Conservation (phyloP, 2,888 invertebrate genomes). For the Argyresthia goedartella region DNA sequence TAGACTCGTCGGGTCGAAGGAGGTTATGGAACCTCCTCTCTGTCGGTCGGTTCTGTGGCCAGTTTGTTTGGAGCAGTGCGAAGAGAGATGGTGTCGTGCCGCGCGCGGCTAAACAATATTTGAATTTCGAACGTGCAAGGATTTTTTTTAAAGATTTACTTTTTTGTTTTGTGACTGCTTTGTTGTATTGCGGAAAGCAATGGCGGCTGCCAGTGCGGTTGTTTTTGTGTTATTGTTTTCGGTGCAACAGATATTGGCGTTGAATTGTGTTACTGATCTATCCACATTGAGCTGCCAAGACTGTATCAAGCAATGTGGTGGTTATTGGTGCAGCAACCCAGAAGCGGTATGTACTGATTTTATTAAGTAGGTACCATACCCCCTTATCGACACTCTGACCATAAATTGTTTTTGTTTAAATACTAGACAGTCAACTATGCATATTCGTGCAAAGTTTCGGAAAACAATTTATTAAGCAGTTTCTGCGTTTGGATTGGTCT, state of each 20-base stretch:
- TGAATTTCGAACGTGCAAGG: slow-evolving; percentile 17
- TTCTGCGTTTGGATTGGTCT: no score
- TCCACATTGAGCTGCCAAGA: slow-evolving; percentile 35
- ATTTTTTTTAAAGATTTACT: no score
- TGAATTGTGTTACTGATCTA: slow-evolving; percentile 20
- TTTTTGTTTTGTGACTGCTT: neutral
- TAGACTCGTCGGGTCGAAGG: no score
- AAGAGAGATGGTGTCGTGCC: slow-evolving; percentile 5
- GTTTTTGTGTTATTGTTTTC: slow-evolving; percentile 35
- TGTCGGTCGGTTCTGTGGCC: slow-evolving; percentile 5
- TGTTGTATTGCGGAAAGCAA: slow-evolving; percentile 12
- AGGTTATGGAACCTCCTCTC: no score
- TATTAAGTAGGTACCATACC: no score
- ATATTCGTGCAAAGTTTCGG: no score
- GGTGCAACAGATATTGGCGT: slow-evolving; percentile 33
- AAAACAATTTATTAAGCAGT: no score
- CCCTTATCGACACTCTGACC: no score
- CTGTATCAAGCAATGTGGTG: slow-evolving; percentile 40
- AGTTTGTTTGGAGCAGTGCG: slow-evolving; percentile 31
- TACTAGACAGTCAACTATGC: no score
- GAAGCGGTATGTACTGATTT: slow-evolving; percentile 22
- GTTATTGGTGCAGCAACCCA: slow-evolving; percentile 39
- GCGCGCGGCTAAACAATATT: slow-evolving; percentile 31
- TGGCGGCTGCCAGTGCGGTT: slow-evolving; percentile 33
- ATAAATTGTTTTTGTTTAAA: no score